Percentiles rank a stretch among this genome's conserved stretches.
These are phyloP conservation scores for Ammospiza nelsoni DNA, from an alignment of 2,113 vertebrate species.

Conservation along the genomic window DNA sequence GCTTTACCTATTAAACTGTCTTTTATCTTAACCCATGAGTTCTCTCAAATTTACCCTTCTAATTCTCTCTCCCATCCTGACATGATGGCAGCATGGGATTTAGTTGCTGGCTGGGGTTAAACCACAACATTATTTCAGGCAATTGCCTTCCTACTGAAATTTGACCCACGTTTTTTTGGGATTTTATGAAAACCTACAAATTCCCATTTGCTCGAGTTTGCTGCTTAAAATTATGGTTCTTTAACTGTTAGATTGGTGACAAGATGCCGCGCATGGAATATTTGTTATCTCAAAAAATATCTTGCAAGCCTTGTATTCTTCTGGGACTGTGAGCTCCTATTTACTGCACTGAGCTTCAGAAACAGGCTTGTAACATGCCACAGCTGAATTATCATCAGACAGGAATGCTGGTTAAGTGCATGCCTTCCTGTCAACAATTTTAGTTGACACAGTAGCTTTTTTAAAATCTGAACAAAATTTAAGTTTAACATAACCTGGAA, in stretches of 20 bases:
- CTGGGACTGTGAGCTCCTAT: not conserved
- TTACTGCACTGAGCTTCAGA: not conserved
- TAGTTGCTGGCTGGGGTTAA: not conserved
- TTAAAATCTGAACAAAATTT: constrained; percentile 5
- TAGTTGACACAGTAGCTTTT: not conserved
- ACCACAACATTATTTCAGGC: not conserved
- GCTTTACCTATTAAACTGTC: not conserved
- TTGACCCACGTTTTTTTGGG: not conserved
- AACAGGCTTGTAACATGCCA: not conserved
- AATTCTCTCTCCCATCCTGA: not conserved
- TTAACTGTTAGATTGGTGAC: not conserved
- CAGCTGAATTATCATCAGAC: constrained; percentile 6
- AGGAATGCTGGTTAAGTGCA: not conserved
- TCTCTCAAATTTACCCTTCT: not conserved
- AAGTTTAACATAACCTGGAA: constrained; percentile 39
- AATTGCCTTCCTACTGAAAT: constrained; percentile 15
- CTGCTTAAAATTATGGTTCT: not conserved
- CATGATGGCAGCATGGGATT: not conserved
- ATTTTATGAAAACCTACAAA: constrained; percentile 36
- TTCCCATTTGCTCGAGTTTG: not conserved
- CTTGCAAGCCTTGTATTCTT: not conserved
- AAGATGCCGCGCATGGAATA: not conserved
- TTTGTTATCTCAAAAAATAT: not conserved
- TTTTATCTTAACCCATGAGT: not conserved
- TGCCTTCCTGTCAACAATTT: constrained; percentile 3